These are phyloP conservation scores for Sapayoa aenigma DNA, from an alignment of 2,113 vertebrate species.

Conservation along the genomic window DNA sequence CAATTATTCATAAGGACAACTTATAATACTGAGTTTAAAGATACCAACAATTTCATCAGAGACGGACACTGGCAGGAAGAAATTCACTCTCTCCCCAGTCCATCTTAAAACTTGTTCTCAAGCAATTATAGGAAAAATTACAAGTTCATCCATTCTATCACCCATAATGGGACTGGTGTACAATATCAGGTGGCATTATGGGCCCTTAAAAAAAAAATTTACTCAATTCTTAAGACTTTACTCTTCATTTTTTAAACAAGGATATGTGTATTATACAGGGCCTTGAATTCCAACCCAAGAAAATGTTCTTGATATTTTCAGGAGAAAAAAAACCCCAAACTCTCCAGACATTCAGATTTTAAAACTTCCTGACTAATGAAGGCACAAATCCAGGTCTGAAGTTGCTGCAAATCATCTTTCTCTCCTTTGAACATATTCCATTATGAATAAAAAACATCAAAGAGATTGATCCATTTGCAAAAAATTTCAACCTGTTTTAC, in stretches of 20 bases:
- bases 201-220: not conserved
- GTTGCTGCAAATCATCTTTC: not conserved
- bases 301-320: not conserved
- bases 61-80: not conserved
- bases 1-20: not conserved
- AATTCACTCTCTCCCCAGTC: not conserved
- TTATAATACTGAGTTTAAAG: not conserved
- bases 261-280: not conserved
- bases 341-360: not conserved
- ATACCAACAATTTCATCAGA: not conserved
- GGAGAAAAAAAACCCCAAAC: accelerated
- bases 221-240: not conserved
- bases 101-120: not conserved
- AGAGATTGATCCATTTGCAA: not conserved
- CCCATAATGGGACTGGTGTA: not conserved
- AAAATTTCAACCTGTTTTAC: not conserved
- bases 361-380: not conserved
- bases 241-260: not conserved
- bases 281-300: not conserved
- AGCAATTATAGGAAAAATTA: not conserved
- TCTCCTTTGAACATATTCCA: not conserved
- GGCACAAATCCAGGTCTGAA: not conserved
- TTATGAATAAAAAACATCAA: not conserved
- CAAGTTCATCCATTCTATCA: not conserved
- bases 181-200: not conserved